Base-by-base conservation (phyloP, 2,113 vertebrate genomes). In the Chrysemys picta region DNA sequence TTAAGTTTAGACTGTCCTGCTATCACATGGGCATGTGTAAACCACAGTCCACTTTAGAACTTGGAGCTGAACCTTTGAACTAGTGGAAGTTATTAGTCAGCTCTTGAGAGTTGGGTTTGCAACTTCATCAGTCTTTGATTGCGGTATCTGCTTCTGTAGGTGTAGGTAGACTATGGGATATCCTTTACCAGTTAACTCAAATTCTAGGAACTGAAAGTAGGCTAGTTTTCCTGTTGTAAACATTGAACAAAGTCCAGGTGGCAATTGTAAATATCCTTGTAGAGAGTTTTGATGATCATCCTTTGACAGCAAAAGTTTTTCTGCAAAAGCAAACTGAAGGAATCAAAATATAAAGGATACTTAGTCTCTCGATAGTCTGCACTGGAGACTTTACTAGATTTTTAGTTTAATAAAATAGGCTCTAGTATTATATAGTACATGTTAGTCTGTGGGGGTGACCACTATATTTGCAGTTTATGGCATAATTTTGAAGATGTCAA, bases 201-300 rank as follows among this genome's bases (percentile, higher is more conserved):
- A 14, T 35, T 87, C 19, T 14, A 24, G 52, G 0, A 0, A 16
- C 16, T 84, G 56, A 19, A 85, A 29, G 52, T 35, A 84, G 16
- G 35, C 8, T 89, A 90, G 25, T 57, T 91, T 93, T 83, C 45
- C 0, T 79, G 84, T 65, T 81, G 75, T 59, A 42, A 69, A 12
- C 52, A 80, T 93, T 1, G 5, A 82, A 47, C 54, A 54, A 59
- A 82, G 84, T 84, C 65, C 10, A 80, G 52, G 2, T 4, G 2
- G 31, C 6, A 80, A 53, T 8, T 54, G 10, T 90, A 83, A 89
- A 56, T 84, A 91, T 82, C 47, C 45, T 86, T 9, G 3, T 87
- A 31, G 80, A 54, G 29, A 52, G 52, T 80, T 89, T 94, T 42
- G 45, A 3, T 8, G 31, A 19, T 35, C 16, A 69, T 19, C 62